phyloP scores from a whole-genome alignment of 2,888 invertebrate species.

The Sminthurinus aureus region DNA sequence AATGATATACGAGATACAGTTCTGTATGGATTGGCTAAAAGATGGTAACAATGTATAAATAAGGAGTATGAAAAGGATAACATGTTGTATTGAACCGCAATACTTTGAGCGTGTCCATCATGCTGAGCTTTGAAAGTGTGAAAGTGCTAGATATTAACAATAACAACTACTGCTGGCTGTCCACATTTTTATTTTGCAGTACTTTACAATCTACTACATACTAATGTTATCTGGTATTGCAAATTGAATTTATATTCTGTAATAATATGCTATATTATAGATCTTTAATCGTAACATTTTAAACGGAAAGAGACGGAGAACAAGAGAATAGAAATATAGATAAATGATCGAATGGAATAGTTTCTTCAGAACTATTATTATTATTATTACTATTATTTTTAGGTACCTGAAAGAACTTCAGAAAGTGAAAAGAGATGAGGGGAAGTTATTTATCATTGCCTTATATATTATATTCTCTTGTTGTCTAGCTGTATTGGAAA shows the following conservation, averaged over 20 bases:
- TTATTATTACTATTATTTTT: neutral
- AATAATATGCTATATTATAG: neutral
- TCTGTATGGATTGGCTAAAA: neutral
- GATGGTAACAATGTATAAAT: neutral
- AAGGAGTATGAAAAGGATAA: neutral
- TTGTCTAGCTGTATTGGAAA: no score
- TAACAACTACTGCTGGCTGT: neutral
- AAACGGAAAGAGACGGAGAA: neutral
- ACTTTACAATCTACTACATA: neutral
- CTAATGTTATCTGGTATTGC: neutral
- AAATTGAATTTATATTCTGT: neutral
- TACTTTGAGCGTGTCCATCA: slow-evolving; percentile 19
- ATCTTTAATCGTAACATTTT: slow-evolving; percentile 8
- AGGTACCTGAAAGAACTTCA: neutral
- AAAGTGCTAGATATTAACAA: slow-evolving; percentile 22
- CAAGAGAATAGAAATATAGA: neutral
- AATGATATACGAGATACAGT: neutral
- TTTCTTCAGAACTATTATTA: neutral
- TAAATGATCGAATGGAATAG: neutral
- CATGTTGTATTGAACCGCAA: neutral
- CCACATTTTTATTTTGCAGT: neutral
- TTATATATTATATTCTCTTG: no score
- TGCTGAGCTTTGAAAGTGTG: slow-evolving; percentile 36
- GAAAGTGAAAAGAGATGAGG: neutral
- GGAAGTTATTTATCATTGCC: no score